Evolutionary conservation across 2,113 vertebrate genomes (phyloP).

Genomic region (Cyprinodon tularosa): DNA sequence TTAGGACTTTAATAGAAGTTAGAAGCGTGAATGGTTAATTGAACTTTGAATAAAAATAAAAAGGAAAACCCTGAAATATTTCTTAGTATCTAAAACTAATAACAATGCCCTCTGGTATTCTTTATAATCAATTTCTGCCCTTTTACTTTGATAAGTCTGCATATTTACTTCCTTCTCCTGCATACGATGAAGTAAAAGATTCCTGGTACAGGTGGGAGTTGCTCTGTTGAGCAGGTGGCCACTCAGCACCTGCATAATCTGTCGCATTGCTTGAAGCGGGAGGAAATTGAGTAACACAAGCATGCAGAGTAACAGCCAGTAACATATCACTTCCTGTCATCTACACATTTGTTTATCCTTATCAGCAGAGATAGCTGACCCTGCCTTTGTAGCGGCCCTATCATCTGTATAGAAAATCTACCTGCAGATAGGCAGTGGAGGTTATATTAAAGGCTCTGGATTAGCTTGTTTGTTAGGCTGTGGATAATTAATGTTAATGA

Average conservation of each 20-base stretch:
- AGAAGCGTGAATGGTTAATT: not conserved
- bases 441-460: constrained; percentile 14
- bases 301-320: constrained; percentile 3
- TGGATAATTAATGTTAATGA: constrained; percentile 38
- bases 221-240: not conserved
- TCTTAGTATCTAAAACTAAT: not conserved
- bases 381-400: not conserved
- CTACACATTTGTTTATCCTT: constrained; percentile 16
- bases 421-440: not conserved
- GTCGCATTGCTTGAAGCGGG: not conserved
- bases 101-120: not conserved
- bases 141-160: not conserved
- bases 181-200: not conserved
- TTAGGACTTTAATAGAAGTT: too few relatives aligned
- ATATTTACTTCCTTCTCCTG: not conserved
- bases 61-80: too few relatives aligned
- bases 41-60: not conserved
- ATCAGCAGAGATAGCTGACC: constrained; percentile 15
- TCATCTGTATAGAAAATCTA: constrained; percentile 22
- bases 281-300: constrained; percentile 11
- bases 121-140: not conserved
- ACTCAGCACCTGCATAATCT: constrained; percentile 11
- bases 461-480: constrained; percentile 15
- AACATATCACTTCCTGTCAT: constrained; percentile 18
- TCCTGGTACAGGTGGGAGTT: not conserved